phyloP scores from a whole-genome alignment of 1,140 invertebrate genomes.

The Nasonia giraulti region DNA sequence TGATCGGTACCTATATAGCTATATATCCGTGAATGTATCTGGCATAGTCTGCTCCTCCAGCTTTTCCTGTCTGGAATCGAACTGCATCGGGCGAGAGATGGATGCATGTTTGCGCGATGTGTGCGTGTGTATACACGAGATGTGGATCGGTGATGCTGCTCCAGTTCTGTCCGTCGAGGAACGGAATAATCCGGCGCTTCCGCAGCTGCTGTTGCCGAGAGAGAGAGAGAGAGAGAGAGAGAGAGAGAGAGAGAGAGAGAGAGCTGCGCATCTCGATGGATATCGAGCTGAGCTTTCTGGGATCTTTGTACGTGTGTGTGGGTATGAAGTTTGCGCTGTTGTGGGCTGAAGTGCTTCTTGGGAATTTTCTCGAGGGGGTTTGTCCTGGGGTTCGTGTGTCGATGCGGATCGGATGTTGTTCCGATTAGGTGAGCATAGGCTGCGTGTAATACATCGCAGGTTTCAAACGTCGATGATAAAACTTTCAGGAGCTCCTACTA shows the following conservation, averaged over 20 bases:
- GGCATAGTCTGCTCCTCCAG: neutral
- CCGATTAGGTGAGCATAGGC: no score
- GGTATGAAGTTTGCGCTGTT: neutral
- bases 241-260: no score
- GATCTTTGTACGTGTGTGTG: neutral
- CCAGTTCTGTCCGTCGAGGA: neutral
- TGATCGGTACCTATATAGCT: neutral
- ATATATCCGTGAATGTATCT: neutral
- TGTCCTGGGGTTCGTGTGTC: no score
- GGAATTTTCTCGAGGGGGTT: no score
- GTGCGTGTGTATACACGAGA: neutral
- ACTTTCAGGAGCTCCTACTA: no score
- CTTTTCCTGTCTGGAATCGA: conserved; percentile 1
- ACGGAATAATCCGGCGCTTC: conserved; percentile 9
- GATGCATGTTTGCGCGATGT: neutral
- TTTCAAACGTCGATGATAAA: no score
- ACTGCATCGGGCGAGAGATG: neutral
- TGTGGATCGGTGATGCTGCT: neutral
- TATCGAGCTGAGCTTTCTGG: neutral
- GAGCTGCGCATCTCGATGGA: neutral
- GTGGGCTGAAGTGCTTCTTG: no score
- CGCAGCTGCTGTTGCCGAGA: conserved; percentile 13
- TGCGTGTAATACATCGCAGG: no score
- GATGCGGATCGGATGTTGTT: no score
- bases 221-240: no score